phyloP scores from a whole-genome alignment of 2,888 invertebrate species.

The Leuctra nigra region DNA sequence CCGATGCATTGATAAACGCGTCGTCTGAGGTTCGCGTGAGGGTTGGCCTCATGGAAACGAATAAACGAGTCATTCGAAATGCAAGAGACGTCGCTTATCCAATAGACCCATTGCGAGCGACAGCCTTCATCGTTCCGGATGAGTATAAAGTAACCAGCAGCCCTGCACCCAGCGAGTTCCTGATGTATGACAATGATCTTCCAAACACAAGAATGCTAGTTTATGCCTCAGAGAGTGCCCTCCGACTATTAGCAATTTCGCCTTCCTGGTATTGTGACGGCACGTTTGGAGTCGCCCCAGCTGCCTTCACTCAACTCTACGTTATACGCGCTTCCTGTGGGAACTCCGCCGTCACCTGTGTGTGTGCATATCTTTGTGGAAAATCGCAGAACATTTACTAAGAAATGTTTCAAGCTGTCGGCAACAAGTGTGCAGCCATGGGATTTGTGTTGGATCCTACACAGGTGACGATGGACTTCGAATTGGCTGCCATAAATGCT shows the following conservation, averaged over 20 bases:
- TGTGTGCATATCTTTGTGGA: background rate
- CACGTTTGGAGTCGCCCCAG: background rate
- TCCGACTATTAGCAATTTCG: background rate
- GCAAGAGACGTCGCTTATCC: background rate
- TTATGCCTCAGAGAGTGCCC: background rate
- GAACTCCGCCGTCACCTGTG: background rate
- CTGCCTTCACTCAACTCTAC: background rate
- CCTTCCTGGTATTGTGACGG: background rate
- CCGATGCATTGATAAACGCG: background rate
- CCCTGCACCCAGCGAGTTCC: background rate
- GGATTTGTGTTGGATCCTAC: background rate
- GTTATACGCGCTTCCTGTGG: background rate
- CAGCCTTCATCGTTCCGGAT: background rate
- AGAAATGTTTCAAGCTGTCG: background rate
- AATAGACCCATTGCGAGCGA: background rate
- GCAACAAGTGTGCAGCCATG: background rate
- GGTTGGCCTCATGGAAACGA: background rate
- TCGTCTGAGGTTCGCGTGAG: background rate
- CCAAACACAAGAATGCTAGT: background rate
- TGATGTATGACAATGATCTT: background rate
- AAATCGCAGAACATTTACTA: background rate
- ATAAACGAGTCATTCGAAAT: background rate
- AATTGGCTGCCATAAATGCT: background rate
- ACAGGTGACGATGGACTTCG: background rate
- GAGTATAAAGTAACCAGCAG: background rate